A percentile compares a stretch with the other conserved stretches of the same genome.
Conservation (phyloP, 64 coral and sea anemone species). For the Orbicella faveolata region DNA sequence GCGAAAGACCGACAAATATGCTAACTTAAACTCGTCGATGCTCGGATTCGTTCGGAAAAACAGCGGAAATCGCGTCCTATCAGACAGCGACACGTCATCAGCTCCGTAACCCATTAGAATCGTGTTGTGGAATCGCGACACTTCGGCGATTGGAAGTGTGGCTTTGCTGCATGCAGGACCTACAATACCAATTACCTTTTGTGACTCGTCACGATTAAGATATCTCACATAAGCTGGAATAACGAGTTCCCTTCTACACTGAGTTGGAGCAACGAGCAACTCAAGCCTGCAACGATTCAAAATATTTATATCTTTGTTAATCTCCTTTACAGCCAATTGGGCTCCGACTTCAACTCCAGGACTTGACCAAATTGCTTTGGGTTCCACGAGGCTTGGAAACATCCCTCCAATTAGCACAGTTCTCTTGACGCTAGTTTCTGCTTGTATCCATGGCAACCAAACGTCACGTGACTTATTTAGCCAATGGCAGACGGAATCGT, state of each 20-base stretch:
- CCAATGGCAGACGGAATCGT: conserved; percentile 63
- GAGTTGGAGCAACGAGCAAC: conserved; percentile 52
- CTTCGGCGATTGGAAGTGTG: conserved; percentile 72
- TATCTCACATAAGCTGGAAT: conserved; percentile 73
- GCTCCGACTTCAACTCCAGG: conserved; percentile 80
- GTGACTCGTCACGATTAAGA: conserved; percentile 35
- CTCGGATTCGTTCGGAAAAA: conserved; percentile 84
- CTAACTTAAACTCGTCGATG: conserved; percentile 72
- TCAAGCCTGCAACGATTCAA: conserved; percentile 40
- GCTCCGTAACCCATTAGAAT: conserved; percentile 81
- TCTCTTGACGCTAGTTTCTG: conserved; percentile 20
- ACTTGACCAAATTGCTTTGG: conserved; percentile 75
- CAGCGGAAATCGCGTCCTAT: conserved; percentile 64
- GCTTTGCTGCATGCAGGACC: conserved; percentile 75
- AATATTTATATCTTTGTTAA: conserved; percentile 54
- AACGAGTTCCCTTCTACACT: conserved; percentile 75
- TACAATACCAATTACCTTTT: conserved; percentile 71
- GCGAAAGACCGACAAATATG: conserved; percentile 59
- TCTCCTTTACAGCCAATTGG: conserved; percentile 58
- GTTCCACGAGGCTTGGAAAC: conserved; percentile 68
- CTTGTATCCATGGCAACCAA: conserved; percentile 61
- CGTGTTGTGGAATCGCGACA: conserved; percentile 61
- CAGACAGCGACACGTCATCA: conserved; percentile 72
- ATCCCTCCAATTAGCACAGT: conserved; percentile 74
- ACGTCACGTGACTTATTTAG: conserved; percentile 46